phyloP scores from a whole-genome alignment of 2,797 vertebrate genomes.

The Hylomyscus alleni region DNA sequence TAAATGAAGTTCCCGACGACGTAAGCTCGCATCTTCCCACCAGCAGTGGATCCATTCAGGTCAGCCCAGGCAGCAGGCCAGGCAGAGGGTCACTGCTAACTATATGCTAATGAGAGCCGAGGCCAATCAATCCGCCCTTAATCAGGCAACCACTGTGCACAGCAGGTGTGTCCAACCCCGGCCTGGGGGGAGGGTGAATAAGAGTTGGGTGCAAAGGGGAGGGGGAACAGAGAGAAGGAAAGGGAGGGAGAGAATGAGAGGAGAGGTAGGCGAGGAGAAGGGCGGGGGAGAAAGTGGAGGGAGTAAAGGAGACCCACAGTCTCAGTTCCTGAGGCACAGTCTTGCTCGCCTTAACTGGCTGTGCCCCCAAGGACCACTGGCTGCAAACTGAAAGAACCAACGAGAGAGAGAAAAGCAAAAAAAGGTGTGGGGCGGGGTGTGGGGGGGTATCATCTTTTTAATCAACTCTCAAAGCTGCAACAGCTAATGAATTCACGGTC shows the following conservation, averaged over 20 bases:
- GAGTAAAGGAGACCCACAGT: too few relatives aligned
- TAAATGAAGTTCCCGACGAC: slow-evolving; percentile 89
- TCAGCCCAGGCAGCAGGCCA: slow-evolving; percentile 82
- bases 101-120: slow-evolving; percentile 93
- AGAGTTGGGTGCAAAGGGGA: not conserved
- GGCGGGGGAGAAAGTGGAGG: not conserved
- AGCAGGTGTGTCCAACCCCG: slow-evolving; percentile 79
- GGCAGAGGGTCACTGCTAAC: slow-evolving; percentile 90
- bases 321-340: not conserved
- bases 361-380: not conserved
- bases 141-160: slow-evolving; percentile 92
- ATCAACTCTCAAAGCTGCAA: slow-evolving; percentile 49
- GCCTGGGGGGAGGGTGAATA: fast-evolving
- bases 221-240: fast-evolving
- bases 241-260: fast-evolving
- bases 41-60: slow-evolving; percentile 90
- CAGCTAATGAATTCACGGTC: slow-evolving; percentile 35
- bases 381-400: slow-evolving; percentile 36
- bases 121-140: slow-evolving; percentile 93
- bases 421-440: not conserved
- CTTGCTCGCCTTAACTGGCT: not conserved
- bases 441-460: slow-evolving; percentile 53
- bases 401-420: not conserved
- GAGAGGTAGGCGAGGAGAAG: not conserved
- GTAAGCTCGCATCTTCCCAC: slow-evolving; percentile 61